A percentile compares a stretch with the other conserved stretches of the same genome.
phyloP scores from a whole-genome alignment of 2,888 invertebrate species.

The Aleiodes alternator region DNA sequence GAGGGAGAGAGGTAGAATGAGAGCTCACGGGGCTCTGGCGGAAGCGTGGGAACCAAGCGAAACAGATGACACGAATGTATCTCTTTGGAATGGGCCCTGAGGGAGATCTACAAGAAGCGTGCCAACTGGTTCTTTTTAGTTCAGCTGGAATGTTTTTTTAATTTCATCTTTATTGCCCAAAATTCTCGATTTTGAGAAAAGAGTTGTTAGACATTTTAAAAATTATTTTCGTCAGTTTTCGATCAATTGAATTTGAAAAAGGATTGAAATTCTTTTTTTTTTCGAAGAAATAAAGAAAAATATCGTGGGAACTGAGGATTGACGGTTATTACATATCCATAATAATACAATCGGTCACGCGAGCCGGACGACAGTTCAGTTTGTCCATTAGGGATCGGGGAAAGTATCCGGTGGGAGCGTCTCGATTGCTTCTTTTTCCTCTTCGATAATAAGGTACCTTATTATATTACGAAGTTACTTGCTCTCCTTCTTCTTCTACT shows the following conservation, averaged over 20 bases:
- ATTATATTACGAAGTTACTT: no score
- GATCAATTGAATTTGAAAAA: neutral
- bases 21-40: conserved; percentile 58
- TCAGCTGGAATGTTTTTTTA: conserved; percentile 6
- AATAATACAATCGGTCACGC: conserved; percentile 52
- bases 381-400: neutral
- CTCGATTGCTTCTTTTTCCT: no score
- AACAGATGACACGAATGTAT: conserved; percentile 69
- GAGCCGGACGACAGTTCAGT: conserved; percentile 43
- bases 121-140: conserved; percentile 32
- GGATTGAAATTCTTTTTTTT: no score
- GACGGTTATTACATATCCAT: conserved; percentile 36
- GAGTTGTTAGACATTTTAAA: no score
- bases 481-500: no score
- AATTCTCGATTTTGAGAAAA: neutral
- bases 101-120: conserved; percentile 39
- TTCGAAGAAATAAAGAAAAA: conserved; percentile 38
- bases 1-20: conserved; percentile 26
- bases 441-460: no score
- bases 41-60: conserved; percentile 74
- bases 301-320: conserved; percentile 52
- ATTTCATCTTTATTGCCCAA: neutral
- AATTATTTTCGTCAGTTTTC: neutral
- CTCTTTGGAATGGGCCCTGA: conserved; percentile 56
- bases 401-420: conserved; percentile 1